These are phyloP conservation scores for Apogon hyalosoma DNA, from an alignment of 2,797 vertebrate genomes.

Conservation along the genomic window DNA sequence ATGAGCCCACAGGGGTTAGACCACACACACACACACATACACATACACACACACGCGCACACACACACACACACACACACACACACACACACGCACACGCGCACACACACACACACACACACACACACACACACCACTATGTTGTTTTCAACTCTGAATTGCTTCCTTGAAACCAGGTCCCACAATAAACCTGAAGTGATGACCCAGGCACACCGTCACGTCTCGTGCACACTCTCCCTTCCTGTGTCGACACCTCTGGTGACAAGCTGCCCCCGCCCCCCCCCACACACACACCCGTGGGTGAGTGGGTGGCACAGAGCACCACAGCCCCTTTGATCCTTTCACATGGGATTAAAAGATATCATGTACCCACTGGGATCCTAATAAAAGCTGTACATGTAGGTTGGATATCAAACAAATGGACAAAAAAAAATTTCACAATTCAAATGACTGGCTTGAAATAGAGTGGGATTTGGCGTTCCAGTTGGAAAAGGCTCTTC, in stretches of 20 bases:
- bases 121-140: too few relatives aligned
- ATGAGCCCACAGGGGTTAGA: background rate
- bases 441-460: constrained; percentile 30
- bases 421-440: constrained; percentile 15
- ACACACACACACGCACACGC: too few relatives aligned
- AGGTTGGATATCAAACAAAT: constrained; percentile 36
- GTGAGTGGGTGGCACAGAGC: constrained; percentile 61
- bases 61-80: background rate
- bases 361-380: constrained; percentile 18
- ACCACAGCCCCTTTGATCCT: constrained; percentile 44
- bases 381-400: constrained; percentile 15
- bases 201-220: constrained; percentile 41
- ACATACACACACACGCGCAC: too few relatives aligned
- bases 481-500: constrained; percentile 33
- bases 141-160: constrained; percentile 30
- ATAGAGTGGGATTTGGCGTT: constrained; percentile 28
- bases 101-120: background rate
- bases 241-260: constrained; percentile 72
- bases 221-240: constrained; percentile 54
- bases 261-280: constrained; percentile 36
- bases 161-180: constrained; percentile 47
- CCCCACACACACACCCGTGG: too few relatives aligned
- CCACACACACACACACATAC: constrained; percentile 30
- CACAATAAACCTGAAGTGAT: constrained; percentile 38
- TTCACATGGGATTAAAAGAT: constrained; percentile 11